phyloP scores from a whole-genome alignment of 2,797 vertebrate species.

The Thunnus albacares region DNA sequence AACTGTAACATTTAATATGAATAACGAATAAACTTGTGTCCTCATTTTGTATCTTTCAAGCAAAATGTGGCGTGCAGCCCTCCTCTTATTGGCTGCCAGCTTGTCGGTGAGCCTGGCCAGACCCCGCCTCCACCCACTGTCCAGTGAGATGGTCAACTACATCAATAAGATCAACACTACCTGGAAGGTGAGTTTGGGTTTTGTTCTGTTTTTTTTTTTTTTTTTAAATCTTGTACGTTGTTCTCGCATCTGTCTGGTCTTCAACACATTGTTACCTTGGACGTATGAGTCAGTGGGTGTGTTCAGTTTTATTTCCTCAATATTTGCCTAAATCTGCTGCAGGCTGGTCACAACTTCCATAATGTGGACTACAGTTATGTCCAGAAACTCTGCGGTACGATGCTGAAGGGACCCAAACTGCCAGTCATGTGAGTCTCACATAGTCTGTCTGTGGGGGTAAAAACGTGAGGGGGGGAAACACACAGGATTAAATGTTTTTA shows the following conservation, averaged over 20 bases:
- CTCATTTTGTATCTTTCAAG: constrained; percentile 18
- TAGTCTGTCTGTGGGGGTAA: not conserved
- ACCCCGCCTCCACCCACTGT: constrained; percentile 86
- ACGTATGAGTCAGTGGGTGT: not conserved
- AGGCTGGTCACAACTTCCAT: constrained; percentile 95
- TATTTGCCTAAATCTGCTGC: constrained; percentile 13
- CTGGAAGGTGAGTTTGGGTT: constrained; percentile 88
- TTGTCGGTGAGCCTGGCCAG: constrained; percentile 81
- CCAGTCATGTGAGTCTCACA: constrained; percentile 89
- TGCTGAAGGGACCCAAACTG: constrained; percentile 91
- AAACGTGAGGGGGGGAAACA: not conserved
- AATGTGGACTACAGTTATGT: constrained; percentile 90
- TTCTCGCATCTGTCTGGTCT: not conserved
- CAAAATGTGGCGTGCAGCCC: constrained; percentile 86
- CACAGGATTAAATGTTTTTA: too few relatives aligned
- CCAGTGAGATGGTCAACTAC: constrained; percentile 91
- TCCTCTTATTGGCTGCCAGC: constrained; percentile 84
- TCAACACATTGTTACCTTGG: not conserved
- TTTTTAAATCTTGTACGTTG: not conserved
- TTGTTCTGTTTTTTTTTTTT: not conserved
- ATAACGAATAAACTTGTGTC: not conserved
- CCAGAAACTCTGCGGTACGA: constrained; percentile 91
- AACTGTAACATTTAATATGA: not conserved
- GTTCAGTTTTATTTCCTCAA: not conserved
- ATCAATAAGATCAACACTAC: constrained; percentile 96